Percentiles rank a stretch among this genome's conserved stretches.
Conservation (phyloP, 2,888 invertebrate species). For the Dione juno region DNA sequence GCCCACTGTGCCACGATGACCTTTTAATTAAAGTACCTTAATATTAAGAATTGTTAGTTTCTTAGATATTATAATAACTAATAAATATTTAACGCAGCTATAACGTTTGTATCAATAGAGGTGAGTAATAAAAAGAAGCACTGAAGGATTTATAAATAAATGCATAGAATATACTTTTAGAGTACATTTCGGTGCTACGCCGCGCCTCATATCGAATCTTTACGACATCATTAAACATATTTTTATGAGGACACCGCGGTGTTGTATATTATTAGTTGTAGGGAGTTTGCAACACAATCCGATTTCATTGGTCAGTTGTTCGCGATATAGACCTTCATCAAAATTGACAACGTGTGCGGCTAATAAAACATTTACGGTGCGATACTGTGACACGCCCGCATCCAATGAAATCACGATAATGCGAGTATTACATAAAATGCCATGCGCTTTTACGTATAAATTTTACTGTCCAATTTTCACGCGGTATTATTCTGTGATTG, state of each 20-base stretch:
- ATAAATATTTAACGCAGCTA: constrained; percentile 32
- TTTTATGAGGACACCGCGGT: constrained; percentile 79
- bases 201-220: constrained; percentile 75
- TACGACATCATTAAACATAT: constrained; percentile 82
- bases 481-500: constrained; percentile 16
- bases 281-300: constrained; percentile 61
- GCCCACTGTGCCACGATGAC: no score
- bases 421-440: constrained; percentile 54
- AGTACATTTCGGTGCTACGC: constrained; percentile 67
- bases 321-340: constrained; percentile 63
- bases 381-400: constrained; percentile 57
- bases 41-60: background rate
- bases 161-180: constrained; percentile 55
- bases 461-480: constrained; percentile 40
- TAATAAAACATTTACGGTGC: constrained; percentile 68
- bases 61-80: background rate
- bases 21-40: background rate
- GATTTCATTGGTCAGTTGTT: constrained; percentile 74
- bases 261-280: constrained; percentile 70
- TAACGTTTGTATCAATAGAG: constrained; percentile 58
- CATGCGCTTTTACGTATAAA: constrained; percentile 40
- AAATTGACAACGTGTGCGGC: constrained; percentile 68
- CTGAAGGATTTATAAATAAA: constrained; percentile 73
- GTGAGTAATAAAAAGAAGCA: constrained; percentile 70
- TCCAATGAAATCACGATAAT: constrained; percentile 56